These are phyloP conservation scores for Anthopleura sola DNA, from an alignment of 64 coral and sea anemone genomes.

Conservation along the genomic window DNA sequence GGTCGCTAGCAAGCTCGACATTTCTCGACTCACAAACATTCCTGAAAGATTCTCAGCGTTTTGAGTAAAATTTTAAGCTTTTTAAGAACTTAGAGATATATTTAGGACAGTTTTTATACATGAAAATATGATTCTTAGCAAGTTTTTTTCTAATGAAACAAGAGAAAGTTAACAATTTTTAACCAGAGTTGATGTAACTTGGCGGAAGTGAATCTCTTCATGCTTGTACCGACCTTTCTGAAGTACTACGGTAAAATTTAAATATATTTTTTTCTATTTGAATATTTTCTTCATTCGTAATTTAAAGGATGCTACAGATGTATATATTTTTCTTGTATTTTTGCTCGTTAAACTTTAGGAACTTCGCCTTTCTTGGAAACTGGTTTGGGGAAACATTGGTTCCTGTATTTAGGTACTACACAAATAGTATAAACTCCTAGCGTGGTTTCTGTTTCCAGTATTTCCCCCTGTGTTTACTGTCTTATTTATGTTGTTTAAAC, in stretches of 20 bases:
- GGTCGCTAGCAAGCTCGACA: background rate
- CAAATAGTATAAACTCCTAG: background rate
- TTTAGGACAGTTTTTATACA: background rate
- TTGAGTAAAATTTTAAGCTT: background rate
- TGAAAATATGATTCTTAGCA: background rate
- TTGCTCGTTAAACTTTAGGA: constrained; percentile 37
- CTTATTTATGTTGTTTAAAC: background rate
- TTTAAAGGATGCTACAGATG: background rate
- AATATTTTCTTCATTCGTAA: background rate
- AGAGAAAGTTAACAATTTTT: background rate
- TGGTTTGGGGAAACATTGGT: constrained; percentile 70
- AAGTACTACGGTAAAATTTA: constrained; percentile 82
- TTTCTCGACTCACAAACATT: background rate
- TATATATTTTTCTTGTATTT: background rate
- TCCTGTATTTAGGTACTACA: constrained; percentile 80
- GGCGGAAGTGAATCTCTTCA: constrained; percentile 9
- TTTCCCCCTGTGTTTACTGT: background rate
- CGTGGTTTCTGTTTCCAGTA: background rate
- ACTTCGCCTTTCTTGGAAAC: constrained; percentile 70
- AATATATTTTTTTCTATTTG: background rate
- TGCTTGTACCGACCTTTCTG: constrained; percentile 54
- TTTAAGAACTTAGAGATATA: background rate
- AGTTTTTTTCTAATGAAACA: background rate
- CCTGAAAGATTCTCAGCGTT: background rate
- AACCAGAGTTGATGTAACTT: background rate